A percentile compares a stretch with the other conserved stretches of the same genome.
Conservation (phyloP, 2,888 invertebrate species). For the Tethea ocularis region DNA sequence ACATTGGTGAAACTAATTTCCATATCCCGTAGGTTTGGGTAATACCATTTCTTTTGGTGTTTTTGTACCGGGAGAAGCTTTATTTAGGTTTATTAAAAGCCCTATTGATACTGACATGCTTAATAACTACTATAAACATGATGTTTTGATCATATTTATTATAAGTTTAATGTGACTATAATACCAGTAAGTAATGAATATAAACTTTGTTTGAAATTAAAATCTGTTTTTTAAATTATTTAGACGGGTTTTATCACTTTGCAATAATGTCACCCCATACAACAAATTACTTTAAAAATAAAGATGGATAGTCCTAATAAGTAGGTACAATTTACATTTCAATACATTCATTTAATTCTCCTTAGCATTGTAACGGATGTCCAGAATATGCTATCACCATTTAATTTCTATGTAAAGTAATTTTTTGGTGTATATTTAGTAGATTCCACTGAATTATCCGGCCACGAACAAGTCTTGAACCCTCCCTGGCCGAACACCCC, state of each 20-base stretch:
- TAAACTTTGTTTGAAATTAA: too few species aligned
- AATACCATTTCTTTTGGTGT: slow-evolving; percentile 16
- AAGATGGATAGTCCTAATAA: too few species aligned
- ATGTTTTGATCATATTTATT: neutral
- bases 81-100: slow-evolving; percentile 8
- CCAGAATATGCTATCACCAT: neutral
- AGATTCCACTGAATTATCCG: neutral
- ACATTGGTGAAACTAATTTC: slow-evolving; percentile 29
- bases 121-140: too few species aligned
- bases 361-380: slow-evolving; percentile 10
- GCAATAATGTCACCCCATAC: too few species aligned
- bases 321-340: too few species aligned
- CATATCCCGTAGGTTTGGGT: slow-evolving; percentile 24
- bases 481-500: slow-evolving; percentile 1
- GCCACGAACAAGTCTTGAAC: slow-evolving; percentile 8
- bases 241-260: too few species aligned
- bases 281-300: too few species aligned
- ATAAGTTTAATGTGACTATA: neutral
- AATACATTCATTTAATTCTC: neutral
- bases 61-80: neutral
- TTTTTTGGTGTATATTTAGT: neutral
- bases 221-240: too few species aligned
- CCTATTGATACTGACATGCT: neutral
- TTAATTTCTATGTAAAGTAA: neutral
- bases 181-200: too few species aligned